Conservation (phyloP, 23 tunicate species). For the Halocynthia roretzi region DNA sequence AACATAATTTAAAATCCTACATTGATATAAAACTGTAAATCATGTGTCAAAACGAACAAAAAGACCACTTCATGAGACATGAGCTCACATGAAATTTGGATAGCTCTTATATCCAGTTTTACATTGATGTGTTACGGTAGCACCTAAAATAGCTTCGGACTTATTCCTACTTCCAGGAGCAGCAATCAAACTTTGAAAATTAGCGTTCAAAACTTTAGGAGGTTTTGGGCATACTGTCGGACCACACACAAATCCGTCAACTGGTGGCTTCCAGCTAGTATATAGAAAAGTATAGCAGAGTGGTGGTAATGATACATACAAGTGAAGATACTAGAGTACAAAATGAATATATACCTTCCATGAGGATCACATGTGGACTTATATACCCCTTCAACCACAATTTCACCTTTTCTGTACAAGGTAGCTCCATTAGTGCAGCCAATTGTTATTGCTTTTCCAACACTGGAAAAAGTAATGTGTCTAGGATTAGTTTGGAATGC, state of each 20-base stretch:
- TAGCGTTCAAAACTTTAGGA: slow-evolving; percentile 19
- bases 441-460: slow-evolving; percentile 39
- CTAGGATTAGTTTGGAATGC: background rate
- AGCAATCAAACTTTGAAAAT: slow-evolving; percentile 1
- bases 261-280: slow-evolving; percentile 45
- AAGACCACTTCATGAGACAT: too few relatives aligned
- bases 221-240: slow-evolving; percentile 32
- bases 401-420: background rate
- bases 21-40: background rate
- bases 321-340: slow-evolving; percentile 1
- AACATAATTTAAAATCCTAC: slow-evolving; percentile 5
- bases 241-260: slow-evolving; percentile 21
- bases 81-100: slow-evolving; percentile 3
- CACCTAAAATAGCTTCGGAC: slow-evolving; percentile 13
- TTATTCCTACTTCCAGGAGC: background rate
- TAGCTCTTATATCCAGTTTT: slow-evolving; percentile 16
- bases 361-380: slow-evolving; percentile 23
- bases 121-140: slow-evolving; percentile 31
- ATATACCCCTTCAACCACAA: background rate
- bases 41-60: too few relatives aligned
- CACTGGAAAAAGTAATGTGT: slow-evolving; percentile 13
- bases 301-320: background rate
- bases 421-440: slow-evolving; percentile 32
- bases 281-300: background rate
- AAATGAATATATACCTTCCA: slow-evolving; percentile 34